Conservation (phyloP, 2,113 vertebrate genomes). For the Caranx ignobilis region DNA sequence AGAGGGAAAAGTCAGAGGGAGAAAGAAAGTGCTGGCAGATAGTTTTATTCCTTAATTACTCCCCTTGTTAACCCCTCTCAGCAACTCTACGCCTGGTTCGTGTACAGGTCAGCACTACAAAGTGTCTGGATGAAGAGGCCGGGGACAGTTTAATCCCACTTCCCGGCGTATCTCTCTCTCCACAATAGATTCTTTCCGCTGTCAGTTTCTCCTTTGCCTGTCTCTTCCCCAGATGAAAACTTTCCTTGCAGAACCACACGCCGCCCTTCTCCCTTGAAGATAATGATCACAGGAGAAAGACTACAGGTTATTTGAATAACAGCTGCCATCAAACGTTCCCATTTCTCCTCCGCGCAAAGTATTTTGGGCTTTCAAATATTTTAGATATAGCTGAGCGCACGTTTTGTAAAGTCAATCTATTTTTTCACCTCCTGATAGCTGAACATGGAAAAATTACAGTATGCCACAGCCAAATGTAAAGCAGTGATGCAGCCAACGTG, state of each 20-base stretch:
- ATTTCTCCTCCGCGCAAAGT: constrained; percentile 10
- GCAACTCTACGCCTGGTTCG: constrained; percentile 49
- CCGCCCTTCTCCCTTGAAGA: constrained; percentile 27
- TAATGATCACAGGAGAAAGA: constrained; percentile 45
- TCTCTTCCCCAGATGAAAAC: constrained; percentile 37
- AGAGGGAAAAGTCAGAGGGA: constrained; percentile 61
- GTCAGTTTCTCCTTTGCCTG: constrained; percentile 50
- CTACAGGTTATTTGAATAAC: constrained; percentile 39
- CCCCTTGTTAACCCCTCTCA: constrained; percentile 76
- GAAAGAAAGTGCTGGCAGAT: constrained; percentile 63
- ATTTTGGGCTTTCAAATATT: constrained; percentile 27
- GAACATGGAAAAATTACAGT: not conserved
- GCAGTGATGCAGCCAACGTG: not conserved
- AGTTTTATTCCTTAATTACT: constrained; percentile 79
- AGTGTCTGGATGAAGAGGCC: constrained; percentile 69
- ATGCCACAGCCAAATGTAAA: not conserved
- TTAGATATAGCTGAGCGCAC: not conserved
- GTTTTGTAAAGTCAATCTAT: constrained; percentile 23
- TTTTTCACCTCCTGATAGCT: constrained; percentile 17
- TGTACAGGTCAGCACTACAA: constrained; percentile 64
- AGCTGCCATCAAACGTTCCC: constrained; percentile 8
- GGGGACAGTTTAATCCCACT: constrained; percentile 71
- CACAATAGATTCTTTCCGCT: constrained; percentile 57
- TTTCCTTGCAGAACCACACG: constrained; percentile 36
- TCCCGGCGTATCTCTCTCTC: constrained; percentile 42